Evolutionary conservation across 2,113 vertebrate genomes (phyloP), one percentile per base, ranked within the genome.

Genomic region (Vidua chalybeata): DNA sequence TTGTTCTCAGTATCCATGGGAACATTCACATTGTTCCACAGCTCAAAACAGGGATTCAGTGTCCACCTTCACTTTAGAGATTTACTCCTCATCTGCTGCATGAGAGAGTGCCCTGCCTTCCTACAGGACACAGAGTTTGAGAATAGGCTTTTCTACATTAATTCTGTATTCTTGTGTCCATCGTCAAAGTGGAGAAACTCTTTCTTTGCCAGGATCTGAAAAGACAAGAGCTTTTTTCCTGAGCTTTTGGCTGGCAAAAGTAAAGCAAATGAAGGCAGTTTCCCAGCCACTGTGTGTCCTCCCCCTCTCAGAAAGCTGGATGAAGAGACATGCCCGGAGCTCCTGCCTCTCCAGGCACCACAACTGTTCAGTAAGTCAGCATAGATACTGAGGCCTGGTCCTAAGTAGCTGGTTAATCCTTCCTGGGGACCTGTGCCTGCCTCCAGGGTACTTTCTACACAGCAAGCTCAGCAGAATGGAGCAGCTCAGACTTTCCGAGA

Each of bases 1-100:
- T 75, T 89, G 22, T 76, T 93, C 93, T 68, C 79, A 81, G 92
- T 95, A 96, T 94, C 95, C 94, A 93, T 96, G 93, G 92, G 90
- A 93, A 94, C 90, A 88, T 88, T 51, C 35, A 71, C 48, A 84
- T 88, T 94, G 72, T 88, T 84, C 76, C 10, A 3, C 0, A 0
- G 45, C 72, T 93, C 59, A 71, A 90, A 96, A 76, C 85, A 92
- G 83, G 69, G 72, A 68, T 95, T 93, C 93, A 78, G 86, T 56
- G 86, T 84, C 94, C 94, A 96, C 91, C 93, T 94, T 96, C 27
- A 0, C 64, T 73, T 93, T 86, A 93, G 59, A 88, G 87, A 92
- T 84, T 95, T 87, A 71, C 76, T 90, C 37, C 61, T 95, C 93
- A 95, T 87, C 85, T 77, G 52, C 73, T 85, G 67, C 51, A 10